Evolutionary conservation across 2,797 vertebrate genomes (phyloP).

Genomic region (Coranthus polyacanthus): DNA sequence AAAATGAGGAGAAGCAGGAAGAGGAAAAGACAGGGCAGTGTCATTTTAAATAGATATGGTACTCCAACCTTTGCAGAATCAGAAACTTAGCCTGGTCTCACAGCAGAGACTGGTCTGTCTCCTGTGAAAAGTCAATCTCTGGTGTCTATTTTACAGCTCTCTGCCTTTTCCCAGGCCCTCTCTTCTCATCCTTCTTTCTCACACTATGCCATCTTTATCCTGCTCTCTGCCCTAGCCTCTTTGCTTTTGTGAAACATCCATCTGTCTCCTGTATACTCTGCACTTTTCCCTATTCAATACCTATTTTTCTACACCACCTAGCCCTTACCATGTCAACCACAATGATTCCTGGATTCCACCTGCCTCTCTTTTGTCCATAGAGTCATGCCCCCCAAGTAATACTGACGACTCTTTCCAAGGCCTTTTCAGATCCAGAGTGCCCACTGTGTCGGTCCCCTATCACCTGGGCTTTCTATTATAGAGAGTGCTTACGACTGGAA

Average conservation of each 20-base stretch:
- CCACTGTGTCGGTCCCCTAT: conserved; percentile 66
- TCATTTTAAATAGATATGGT: conserved; percentile 27
- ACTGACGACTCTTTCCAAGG: conserved; percentile 63
- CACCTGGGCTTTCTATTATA: conserved; percentile 71
- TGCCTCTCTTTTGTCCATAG: conserved; percentile 54
- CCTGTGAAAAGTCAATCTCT: conserved; percentile 64
- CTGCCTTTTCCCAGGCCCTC: conserved; percentile 74
- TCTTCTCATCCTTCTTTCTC: conserved; percentile 50
- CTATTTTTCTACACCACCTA: conserved; percentile 44
- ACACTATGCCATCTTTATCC: conserved; percentile 59
- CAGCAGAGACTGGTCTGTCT: conserved; percentile 51
- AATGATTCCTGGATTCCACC: conserved; percentile 27
- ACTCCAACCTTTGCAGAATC: conserved; percentile 47
- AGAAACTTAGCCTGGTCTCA: conserved; percentile 61
- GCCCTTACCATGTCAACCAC: conserved; percentile 45
- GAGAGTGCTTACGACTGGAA: conserved; percentile 62
- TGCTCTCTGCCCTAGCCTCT: conserved; percentile 25
- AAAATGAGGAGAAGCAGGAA: conserved; percentile 7
- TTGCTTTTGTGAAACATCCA: conserved; percentile 52
- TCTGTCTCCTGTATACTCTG: conserved; percentile 49
- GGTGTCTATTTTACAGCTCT: conserved; percentile 55
- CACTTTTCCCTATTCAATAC: conserved; percentile 40
- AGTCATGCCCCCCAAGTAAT: conserved; percentile 57
- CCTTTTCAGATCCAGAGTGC: conserved; percentile 67
- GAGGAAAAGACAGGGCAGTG: conserved; percentile 10